Base-by-base conservation (phyloP, 2,797 vertebrate species). In the Gallinago nigripennis region DNA sequence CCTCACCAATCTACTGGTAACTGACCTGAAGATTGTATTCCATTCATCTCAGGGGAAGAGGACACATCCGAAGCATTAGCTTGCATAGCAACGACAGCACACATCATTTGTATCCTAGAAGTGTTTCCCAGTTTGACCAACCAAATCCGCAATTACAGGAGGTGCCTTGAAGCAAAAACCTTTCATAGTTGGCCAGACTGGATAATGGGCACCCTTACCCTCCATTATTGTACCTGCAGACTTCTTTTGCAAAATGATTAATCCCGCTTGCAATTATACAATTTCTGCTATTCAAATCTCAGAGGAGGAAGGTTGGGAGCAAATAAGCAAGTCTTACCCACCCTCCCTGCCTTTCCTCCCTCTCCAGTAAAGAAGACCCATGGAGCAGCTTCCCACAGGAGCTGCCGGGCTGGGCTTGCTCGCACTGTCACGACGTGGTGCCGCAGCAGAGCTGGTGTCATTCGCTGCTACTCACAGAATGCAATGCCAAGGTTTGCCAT, bases 91-190 rank as follows among this genome's bases (percentile, higher is more conserved):
- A 65, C 31, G 61, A 81, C 53, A 93, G 73, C 35, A 58, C 23
- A 63, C 13, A 72, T 73, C 41, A 30, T 69, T 92, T 73, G 46
- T 56, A 81, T 31, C 90, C 68, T 64, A 5, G 43, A 90, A 81
- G 45, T 27, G 28, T 77, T 79, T 86, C 89, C 93, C 51, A 79
- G 70, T 51, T 90, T 92, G 69, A 82, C 69, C 80, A 92, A 81
- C 31, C 64, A 83, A 82, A 86, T 92, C 92, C 77, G 78, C 72
- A 91, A 77, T 95, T 95, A 82, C 58, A 60, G 21, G 18, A 64
- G 63, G 72, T 63, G 45, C 77, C 88, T 61, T 24, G 45, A 81
- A 95, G 88, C 25, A 92, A 86, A 82, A 75, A 33, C 35, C 39
- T 82, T 87, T 82, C 92, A 19, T 24, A 91, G 54, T 30, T 66